Evolutionary conservation across 2,113 vertebrate genomes (phyloP), one percentile per base, ranked within the genome.

Genomic region (Himantopus leucocephalus): DNA sequence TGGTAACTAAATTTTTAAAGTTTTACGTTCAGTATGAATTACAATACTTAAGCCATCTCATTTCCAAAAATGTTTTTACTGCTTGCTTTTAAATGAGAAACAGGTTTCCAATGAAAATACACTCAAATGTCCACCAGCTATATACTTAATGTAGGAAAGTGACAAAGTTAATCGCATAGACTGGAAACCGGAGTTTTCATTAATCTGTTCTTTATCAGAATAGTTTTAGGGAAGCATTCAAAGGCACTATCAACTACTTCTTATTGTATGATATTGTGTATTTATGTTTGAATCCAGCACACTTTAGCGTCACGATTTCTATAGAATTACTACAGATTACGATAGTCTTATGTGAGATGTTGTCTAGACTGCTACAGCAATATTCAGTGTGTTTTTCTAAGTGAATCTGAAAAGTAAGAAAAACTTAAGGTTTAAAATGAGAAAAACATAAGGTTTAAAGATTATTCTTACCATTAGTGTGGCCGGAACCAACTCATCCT

Each of bases 401-500:
- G 19, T 66, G 62, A 81, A 81, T 85, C 12, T 2, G 2, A 50
- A 74, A 67, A 48, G 39, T 43, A 56, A 67, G 26, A 43, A 55
- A 87, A 85, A 20, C 12, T 52, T 39, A 12, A 74, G 5, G 4
- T 41, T 93, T 60, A 75, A 79, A 74, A 39, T 41, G 48, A 63
- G 26, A 43, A 55, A 86, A 85, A 19, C 16, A 52, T 43, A 10
- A 74, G 5, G 4, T 41, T 93, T 59, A 75, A 79, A 74, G 32
- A 48, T 75, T 96, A 72, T 95, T 94, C 56, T 96, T 88, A 8
- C 37, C 58, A 62, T 83, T 84, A 99, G 99, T 99, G 99, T 98
- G 99, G 99, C 76, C 98, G 99, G 74, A 99, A 98, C 94, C 98
- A 98, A 79, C 98, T 98, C 76, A 96, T 99, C 93, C 98, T 99